Evolutionary conservation across 2,113 vertebrate species (phyloP), one percentile per base, ranked within the genome.

Genomic region (Peromyscus californicus): DNA sequence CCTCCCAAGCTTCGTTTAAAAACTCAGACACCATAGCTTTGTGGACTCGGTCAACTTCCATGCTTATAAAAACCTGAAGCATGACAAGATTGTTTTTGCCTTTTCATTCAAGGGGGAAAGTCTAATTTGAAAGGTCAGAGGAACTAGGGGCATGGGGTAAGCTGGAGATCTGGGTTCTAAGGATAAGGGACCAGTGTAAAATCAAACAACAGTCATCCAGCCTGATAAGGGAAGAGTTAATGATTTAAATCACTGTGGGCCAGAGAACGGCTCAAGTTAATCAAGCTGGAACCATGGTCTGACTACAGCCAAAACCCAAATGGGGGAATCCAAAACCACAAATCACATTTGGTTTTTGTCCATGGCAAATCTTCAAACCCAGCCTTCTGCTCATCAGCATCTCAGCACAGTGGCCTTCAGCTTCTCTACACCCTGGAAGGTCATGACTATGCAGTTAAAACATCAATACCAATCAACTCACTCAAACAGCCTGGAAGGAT

Each of bases 281-380:
- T 92, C 72, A 69, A 75, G 82, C 36, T 61, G 88, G 93, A 92
- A 97, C 86, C 95, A 61, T 85, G 22, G 78, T 78, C 95, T 90
- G 82, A 89, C 83, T 82, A 45, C 33, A 97, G 91, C 93, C 95
- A 95, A 96, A 97, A 95, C 92, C 90, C 17, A 96, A 95, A 87
- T 1, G 9, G 69, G 65, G 86, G 94, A 95, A 92, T 83, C 86
- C 31, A 1, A 96, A 90, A 95, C 96, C 96, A 86, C 95, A 96
- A 84, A 83, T 78, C 45, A 31, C 7, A 1, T 89, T 79, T 24
- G 24, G 24, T 87, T 94, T 90, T 57, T 22, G 54, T 94, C 85
- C 89, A n/a, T 72, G 83, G 93, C 86, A 93, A 78, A 57, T 59
- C 51, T 93, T 91, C 82, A 97, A 93, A 87, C 45, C 82, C n/a